Conservation (phyloP, 2,888 invertebrate genomes). For the Nyleta sp. region DNA sequence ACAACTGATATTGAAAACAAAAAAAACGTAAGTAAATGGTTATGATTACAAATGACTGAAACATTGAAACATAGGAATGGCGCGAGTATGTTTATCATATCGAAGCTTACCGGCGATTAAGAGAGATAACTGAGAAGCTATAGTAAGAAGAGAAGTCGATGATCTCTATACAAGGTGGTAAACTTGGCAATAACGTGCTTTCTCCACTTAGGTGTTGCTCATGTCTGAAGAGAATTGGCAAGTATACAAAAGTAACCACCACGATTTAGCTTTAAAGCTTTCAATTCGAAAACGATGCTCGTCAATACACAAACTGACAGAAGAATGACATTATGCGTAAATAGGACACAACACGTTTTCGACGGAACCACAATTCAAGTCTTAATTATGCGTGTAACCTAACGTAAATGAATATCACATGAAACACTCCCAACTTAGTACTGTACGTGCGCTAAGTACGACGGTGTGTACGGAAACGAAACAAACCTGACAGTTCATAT, state of each 20-base stretch:
- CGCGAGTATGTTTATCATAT: constrained; percentile 50
- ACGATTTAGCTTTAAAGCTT: constrained; percentile 57
- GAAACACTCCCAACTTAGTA: constrained; percentile 29
- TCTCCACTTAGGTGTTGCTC: constrained; percentile 22
- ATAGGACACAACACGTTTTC: no score
- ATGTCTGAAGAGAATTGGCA: constrained; percentile 70
- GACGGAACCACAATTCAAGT: no score
- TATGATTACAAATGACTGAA: not conserved
- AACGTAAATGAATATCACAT: no score
- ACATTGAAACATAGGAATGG: constrained; percentile 1
- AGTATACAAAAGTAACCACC: constrained; percentile 67
- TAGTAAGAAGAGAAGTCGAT: constrained; percentile 52
- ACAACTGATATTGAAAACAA: no score
- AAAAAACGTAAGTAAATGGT: not conserved
- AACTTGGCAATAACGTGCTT: constrained; percentile 52
- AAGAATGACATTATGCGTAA: no score
- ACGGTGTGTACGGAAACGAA: constrained; percentile 72
- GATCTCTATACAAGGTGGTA: constrained; percentile 41
- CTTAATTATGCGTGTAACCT: no score
- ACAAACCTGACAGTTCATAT: constrained; percentile 73
- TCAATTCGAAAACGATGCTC: constrained; percentile 60
- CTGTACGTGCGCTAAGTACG: constrained; percentile 71
- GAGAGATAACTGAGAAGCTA: constrained; percentile 55
- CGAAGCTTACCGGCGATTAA: constrained; percentile 63
- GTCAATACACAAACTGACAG: no score